phyloP scores from a whole-genome alignment of 2,797 vertebrate species.

The Brachyalestes nurse region DNA sequence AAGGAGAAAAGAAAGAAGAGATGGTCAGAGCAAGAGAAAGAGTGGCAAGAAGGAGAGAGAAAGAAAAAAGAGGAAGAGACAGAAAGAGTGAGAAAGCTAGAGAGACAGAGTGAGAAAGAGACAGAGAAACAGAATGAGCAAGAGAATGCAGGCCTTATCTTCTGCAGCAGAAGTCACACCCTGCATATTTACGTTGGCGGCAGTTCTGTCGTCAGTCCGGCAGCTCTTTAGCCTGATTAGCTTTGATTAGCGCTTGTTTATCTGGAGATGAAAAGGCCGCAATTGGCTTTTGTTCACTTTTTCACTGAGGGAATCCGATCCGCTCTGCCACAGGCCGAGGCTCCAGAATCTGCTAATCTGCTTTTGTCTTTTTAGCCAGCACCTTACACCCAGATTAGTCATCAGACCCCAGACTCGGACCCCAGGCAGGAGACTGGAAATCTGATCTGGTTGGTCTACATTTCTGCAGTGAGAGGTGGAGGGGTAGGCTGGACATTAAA shows the following conservation, averaged over 20 bases:
- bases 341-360: conserved; percentile 24
- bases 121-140: neutral
- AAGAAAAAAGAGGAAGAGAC: neutral
- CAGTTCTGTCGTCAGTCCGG: conserved; percentile 43
- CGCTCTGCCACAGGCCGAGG: conserved; percentile 30
- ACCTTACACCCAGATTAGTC: conserved; percentile 20
- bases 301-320: conserved; percentile 42
- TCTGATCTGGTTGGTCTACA: conserved; percentile 36
- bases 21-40: neutral
- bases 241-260: conserved; percentile 53
- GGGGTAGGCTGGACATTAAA: conserved; percentile 38
- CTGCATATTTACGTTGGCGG: conserved; percentile 50
- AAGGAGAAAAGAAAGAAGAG: neutral
- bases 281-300: conserved; percentile 24
- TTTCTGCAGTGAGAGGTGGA: conserved; percentile 22
- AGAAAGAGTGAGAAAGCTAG: neutral
- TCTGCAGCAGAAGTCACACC: conserved; percentile 49
- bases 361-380: conserved; percentile 37
- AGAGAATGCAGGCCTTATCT: conserved; percentile 40
- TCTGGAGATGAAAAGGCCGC: conserved; percentile 29
- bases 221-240: conserved; percentile 52
- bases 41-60: neutral
- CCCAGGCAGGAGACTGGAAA: conserved; percentile 40
- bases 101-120: neutral
- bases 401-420: conserved; percentile 28